Conservation (phyloP, 2,113 vertebrate species). For the Tamias sibiricus region DNA sequence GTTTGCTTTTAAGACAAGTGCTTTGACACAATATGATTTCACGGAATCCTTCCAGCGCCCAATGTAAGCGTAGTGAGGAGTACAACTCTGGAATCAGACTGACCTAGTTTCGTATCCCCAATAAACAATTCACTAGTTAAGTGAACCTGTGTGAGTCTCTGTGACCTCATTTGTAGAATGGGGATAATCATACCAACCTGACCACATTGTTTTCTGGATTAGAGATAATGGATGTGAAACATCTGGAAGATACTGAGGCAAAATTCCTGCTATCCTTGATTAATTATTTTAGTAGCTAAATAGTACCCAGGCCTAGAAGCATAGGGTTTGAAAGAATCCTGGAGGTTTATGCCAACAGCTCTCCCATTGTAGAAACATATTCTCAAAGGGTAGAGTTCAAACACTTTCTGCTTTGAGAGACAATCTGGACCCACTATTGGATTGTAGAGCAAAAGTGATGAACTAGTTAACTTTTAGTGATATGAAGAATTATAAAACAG, state of each 20-base stretch:
- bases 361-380: background rate
- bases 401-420: background rate
- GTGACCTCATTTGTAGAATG: slow-evolving; percentile 33
- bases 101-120: slow-evolving; percentile 56
- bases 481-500: slow-evolving; percentile 26
- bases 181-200: slow-evolving; percentile 51
- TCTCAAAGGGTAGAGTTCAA: background rate
- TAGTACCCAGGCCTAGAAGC: background rate
- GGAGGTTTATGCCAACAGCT: background rate
- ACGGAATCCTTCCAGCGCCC: background rate
- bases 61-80: background rate
- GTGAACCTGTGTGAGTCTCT: slow-evolving; percentile 2
- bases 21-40: background rate
- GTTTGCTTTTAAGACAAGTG: background rate
- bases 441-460: slow-evolving; percentile 48
- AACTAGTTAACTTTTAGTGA: background rate
- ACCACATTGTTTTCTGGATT: slow-evolving; percentile 56
- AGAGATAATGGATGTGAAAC: slow-evolving; percentile 23
- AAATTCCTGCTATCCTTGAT: background rate
- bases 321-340: background rate
- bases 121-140: slow-evolving; percentile 49
- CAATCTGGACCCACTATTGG: background rate
- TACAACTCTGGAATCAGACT: background rate
- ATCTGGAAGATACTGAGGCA: background rate
- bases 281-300: slow-evolving; percentile 11